phyloP scores from a whole-genome alignment of 2,113 vertebrate genomes.

The Gymnogyps californianus region DNA sequence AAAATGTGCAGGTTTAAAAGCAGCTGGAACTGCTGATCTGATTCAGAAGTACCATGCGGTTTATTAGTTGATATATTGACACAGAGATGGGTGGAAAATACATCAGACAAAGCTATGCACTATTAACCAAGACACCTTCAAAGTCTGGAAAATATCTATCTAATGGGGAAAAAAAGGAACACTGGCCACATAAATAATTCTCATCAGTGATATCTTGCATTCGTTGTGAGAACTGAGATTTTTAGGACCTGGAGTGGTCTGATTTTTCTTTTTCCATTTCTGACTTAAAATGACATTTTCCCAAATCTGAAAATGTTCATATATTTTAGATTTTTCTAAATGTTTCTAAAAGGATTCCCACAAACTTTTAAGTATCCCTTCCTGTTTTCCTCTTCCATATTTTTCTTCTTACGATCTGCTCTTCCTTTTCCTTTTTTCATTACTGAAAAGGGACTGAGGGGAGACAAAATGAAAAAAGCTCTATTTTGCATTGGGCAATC shows the following conservation, averaged over 20 bases:
- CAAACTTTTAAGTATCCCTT: not conserved
- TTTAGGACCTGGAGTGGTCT: not conserved
- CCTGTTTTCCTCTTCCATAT: not conserved
- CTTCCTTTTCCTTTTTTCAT: not conserved
- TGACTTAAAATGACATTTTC: not conserved
- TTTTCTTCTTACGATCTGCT: not conserved
- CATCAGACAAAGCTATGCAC: not conserved
- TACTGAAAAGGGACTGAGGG: not conserved
- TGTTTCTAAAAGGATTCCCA: not conserved
- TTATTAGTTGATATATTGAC: not conserved
- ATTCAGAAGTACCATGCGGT: not conserved
- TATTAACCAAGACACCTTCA: not conserved
- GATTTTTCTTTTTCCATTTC: not conserved
- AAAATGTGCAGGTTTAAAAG: not conserved
- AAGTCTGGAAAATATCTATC: not conserved
- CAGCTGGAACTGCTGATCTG: not conserved
- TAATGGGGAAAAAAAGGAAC: not conserved
- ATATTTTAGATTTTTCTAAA: not conserved
- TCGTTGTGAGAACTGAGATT: not conserved
- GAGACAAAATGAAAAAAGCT: not conserved
- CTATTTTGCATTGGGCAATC: not conserved
- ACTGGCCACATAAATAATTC: not conserved
- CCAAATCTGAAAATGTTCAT: not conserved
- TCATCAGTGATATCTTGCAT: not conserved
- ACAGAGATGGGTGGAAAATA: not conserved